Percentiles rank a stretch among this genome's conserved stretches.
Conservation (phyloP, 2,797 vertebrate species). For the Leptodactylus fallax region DNA sequence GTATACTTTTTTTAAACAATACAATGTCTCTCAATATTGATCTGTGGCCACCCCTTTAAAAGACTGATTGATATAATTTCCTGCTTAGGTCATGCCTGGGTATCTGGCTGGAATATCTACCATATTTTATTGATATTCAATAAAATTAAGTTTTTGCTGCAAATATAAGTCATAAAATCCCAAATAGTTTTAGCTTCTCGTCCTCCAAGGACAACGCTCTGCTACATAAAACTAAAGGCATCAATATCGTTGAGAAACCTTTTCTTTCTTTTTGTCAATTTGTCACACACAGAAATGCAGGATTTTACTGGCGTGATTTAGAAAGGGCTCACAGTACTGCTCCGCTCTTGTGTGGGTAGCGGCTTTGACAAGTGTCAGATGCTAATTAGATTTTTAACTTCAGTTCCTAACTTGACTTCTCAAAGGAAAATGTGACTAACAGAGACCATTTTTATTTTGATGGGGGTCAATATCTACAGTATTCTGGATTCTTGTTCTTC, state of each 20-base stretch:
- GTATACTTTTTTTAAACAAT: too few species aligned
- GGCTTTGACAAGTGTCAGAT: conserved; percentile 32
- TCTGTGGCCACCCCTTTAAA: too few species aligned
- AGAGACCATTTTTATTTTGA: not conserved
- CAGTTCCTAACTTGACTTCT: not conserved
- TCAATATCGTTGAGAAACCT: not conserved
- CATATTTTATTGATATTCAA: not conserved
- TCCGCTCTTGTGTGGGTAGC: not conserved
- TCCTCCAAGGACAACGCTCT: not conserved
- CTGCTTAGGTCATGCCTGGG: not conserved
- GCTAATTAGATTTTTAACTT: conserved; percentile 25
- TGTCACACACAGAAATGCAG: not conserved
- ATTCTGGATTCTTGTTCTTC: not conserved
- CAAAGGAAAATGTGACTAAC: not conserved
- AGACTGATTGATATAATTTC: not conserved
- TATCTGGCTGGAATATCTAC: not conserved
- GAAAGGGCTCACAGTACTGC: conserved; percentile 3
- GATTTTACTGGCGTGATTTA: not conserved
- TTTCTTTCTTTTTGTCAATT: not conserved
- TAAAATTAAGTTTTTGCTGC: not conserved
- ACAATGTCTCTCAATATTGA: too few species aligned
- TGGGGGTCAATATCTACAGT: not conserved
- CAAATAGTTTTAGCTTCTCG: not conserved
- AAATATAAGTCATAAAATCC: not conserved
- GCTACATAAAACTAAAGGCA: not conserved